These are phyloP conservation scores for Idaea biselata DNA, from an alignment of 2,888 invertebrate species.

Conservation along the genomic window DNA sequence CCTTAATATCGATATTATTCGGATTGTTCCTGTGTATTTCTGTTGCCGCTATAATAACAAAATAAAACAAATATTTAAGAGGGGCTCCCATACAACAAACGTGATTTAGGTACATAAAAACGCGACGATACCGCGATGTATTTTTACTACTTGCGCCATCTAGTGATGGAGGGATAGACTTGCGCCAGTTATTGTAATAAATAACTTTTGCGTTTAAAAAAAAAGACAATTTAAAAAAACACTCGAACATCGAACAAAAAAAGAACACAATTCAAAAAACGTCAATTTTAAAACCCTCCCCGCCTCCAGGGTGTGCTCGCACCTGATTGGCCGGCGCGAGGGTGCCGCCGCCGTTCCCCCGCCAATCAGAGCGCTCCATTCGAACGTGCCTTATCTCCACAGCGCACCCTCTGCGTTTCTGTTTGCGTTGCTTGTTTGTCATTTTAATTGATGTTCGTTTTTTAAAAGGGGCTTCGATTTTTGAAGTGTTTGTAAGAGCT, in stretches of 20 bases:
- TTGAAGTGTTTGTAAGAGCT: conserved; percentile 23
- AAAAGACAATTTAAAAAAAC: not conserved
- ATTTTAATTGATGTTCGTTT: conserved; percentile 69
- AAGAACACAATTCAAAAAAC: conserved; percentile 37
- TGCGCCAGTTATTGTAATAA: no score
- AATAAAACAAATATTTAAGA: no score
- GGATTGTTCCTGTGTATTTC: no score
- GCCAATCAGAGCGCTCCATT: conserved; percentile 51
- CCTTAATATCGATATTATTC: no score
- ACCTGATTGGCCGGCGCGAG: conserved; percentile 50
- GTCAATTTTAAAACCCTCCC: conserved; percentile 32
- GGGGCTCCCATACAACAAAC: no score
- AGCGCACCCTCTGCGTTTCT: conserved; percentile 59
- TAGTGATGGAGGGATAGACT: no score
- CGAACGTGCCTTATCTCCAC: conserved; percentile 69
- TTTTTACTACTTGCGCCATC: no score
- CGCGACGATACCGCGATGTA: no score
- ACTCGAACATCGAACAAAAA: conserved; percentile 22
- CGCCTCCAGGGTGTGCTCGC: conserved; percentile 43
- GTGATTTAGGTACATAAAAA: no score
- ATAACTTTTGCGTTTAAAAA: no score
- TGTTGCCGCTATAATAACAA: no score
- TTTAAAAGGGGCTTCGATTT: conserved; percentile 45
- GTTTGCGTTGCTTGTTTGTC: conserved; percentile 78
- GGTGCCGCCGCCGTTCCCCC: conserved; percentile 40